A percentile compares a stretch with the other conserved stretches of the same genome.
Conservation (phyloP, 2,888 invertebrate genomes). For the Sepioteuthis lessoniana region DNA sequence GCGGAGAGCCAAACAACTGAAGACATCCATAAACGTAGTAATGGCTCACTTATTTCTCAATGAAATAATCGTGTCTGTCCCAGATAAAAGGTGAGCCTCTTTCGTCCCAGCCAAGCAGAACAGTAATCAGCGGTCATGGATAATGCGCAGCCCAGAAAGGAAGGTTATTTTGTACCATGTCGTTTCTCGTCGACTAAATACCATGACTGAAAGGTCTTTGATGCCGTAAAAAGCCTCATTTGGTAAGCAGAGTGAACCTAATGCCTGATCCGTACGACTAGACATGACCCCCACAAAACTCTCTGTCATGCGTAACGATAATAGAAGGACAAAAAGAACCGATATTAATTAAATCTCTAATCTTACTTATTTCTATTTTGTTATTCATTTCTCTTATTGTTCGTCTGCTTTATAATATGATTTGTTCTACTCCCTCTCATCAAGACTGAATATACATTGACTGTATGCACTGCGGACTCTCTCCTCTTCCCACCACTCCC, state of each 20-base stretch:
- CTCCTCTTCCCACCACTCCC: too few species aligned
- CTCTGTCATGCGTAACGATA: neutral
- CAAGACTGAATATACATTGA: too few species aligned
- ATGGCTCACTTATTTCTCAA: conserved; percentile 23
- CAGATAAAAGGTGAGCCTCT: conserved; percentile 8
- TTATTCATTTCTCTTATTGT: neutral
- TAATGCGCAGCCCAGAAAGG: neutral
- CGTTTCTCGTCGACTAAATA: neutral
- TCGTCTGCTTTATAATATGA: too few species aligned
- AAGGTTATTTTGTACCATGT: neutral
- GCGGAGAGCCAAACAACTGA: neutral
- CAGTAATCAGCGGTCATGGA: neutral
- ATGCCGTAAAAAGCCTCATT: conserved; percentile 33
- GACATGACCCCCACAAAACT: neutral
- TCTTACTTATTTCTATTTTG: neutral
- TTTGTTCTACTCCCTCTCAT: too few species aligned
- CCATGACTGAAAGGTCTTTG: conserved; percentile 9
- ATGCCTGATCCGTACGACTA: conserved; percentile 11
- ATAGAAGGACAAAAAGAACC: neutral
- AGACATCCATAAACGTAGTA: neutral
- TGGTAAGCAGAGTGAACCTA: conserved; percentile 33
- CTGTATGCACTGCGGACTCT: too few species aligned
- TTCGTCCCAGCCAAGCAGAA: neutral
- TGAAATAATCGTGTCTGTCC: neutral
- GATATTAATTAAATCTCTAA: conserved; percentile 33